These are phyloP conservation scores for Coreius guichenoti DNA, from an alignment of 2,797 vertebrate genomes.

Conservation along the genomic window DNA sequence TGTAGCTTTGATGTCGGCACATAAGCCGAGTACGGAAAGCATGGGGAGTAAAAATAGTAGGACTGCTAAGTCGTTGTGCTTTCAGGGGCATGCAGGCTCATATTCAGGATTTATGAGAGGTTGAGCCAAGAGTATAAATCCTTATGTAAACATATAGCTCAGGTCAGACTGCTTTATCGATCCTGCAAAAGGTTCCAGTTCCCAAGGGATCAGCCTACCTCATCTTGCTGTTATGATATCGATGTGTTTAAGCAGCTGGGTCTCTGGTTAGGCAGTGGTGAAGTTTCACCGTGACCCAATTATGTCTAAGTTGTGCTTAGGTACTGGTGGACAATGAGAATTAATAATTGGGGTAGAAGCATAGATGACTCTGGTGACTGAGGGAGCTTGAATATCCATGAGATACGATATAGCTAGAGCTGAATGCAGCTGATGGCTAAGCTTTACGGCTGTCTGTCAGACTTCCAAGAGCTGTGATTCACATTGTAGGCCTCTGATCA, in stretches of 20 bases:
- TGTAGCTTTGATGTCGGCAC: slow-evolving; percentile 55
- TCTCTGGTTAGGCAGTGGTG: slow-evolving; percentile 20
- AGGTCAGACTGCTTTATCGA: slow-evolving; percentile 50
- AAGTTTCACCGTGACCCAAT: slow-evolving; percentile 43
- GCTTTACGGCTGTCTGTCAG: slow-evolving; percentile 25
- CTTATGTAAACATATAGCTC: slow-evolving; percentile 52
- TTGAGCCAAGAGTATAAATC: slow-evolving; percentile 50
- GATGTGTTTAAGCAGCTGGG: slow-evolving; percentile 14
- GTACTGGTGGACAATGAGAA: slow-evolving; percentile 36
- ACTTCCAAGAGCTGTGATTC: slow-evolving; percentile 30
- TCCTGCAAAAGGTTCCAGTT: slow-evolving; percentile 39
- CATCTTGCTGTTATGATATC: slow-evolving; percentile 31
- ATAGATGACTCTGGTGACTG: slow-evolving; percentile 27
- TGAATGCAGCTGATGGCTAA: slow-evolving; percentile 34
- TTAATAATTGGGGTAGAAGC: slow-evolving; percentile 45
- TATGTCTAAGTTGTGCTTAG: slow-evolving; percentile 48
- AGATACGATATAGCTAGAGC: neutral
- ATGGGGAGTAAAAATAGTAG: slow-evolving; percentile 57
- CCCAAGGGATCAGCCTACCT: slow-evolving; percentile 22
- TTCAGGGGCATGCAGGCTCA: slow-evolving; percentile 45
- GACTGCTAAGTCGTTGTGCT: slow-evolving; percentile 23
- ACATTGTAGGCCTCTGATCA: slow-evolving; percentile 44
- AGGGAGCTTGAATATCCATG: slow-evolving; percentile 17
- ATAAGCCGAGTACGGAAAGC: slow-evolving; percentile 57
- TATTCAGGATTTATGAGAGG: slow-evolving; percentile 53